Evolutionary conservation across 2,888 invertebrate genomes (phyloP).

Genomic region (Deilephila porcellus): DNA sequence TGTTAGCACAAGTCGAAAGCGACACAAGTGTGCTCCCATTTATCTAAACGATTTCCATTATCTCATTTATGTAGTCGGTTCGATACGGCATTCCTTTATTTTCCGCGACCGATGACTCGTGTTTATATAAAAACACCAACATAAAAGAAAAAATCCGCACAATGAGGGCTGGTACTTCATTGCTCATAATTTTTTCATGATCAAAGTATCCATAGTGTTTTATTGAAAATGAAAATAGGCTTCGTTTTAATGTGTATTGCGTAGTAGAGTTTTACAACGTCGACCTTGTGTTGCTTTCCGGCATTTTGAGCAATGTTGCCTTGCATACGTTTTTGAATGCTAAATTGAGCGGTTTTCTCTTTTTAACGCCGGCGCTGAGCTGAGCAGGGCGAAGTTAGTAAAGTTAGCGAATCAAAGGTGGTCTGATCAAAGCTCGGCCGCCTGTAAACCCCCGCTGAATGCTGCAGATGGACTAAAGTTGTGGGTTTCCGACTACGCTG

Average conservation of each 20-base stretch:
- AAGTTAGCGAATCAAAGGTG: slow-evolving; percentile 43
- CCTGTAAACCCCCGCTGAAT: slow-evolving; percentile 35
- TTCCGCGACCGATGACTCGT: background rate
- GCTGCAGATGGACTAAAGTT: slow-evolving; percentile 44
- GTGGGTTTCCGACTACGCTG: slow-evolving; percentile 36
- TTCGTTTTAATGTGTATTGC: background rate
- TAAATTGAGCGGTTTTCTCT: slow-evolving; percentile 6
- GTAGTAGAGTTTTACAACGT: slow-evolving; percentile 7
- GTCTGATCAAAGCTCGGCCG: slow-evolving; percentile 36
- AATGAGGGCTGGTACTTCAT: slow-evolving; percentile 4
- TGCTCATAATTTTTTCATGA: background rate
- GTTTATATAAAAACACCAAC: slow-evolving; percentile 2
- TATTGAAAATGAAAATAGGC: slow-evolving; percentile 3
- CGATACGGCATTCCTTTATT: slow-evolving; percentile 15
- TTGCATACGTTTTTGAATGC: background rate
- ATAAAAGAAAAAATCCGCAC: background rate
- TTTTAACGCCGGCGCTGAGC: background rate
- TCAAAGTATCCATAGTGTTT: background rate
- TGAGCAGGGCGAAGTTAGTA: slow-evolving; percentile 32
- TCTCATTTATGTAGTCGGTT: slow-evolving; percentile 12
- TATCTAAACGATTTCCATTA: slow-evolving; percentile 23
- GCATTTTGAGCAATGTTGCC: background rate
- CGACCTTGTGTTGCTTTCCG: background rate
- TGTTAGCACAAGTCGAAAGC: slow-evolving; percentile 26
- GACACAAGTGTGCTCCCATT: slow-evolving; percentile 21